Percentiles rank a stretch among this genome's conserved stretches.
These are phyloP conservation scores for Eupithecia subumbrata DNA, from an alignment of 2,888 invertebrate genomes.

Conservation along the genomic window DNA sequence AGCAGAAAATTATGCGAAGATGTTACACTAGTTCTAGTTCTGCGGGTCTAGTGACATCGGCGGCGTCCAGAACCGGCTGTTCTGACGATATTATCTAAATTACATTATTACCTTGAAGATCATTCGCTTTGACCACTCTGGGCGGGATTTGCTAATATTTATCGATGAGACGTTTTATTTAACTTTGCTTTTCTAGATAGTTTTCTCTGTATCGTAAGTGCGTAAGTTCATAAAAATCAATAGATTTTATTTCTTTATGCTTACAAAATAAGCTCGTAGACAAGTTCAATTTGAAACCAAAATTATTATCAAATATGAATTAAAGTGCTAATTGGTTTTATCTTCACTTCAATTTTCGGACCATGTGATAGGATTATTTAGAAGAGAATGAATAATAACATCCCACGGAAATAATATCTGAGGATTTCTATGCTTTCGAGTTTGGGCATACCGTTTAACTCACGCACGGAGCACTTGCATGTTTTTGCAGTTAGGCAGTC, in stretches of 20 bases:
- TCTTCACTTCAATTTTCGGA: not conserved
- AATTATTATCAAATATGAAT: not conserved
- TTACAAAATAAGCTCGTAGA: not conserved
- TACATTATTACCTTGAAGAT: constrained; percentile 70
- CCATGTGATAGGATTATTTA: not conserved
- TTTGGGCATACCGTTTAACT: not conserved
- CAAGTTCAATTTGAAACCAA: not conserved
- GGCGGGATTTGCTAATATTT: constrained; percentile 15
- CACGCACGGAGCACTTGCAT: not conserved
- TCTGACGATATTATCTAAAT: constrained; percentile 63
- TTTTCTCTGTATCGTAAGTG: not conserved
- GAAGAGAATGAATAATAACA: not conserved
- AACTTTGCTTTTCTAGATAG: not conserved
- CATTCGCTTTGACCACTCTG: constrained; percentile 62
- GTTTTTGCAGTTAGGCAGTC: not conserved
- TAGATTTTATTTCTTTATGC: not conserved
- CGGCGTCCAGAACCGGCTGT: constrained; percentile 42
- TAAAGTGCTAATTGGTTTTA: no score
- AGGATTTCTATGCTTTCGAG: not conserved
- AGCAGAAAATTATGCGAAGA: constrained; percentile 39
- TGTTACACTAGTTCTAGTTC: constrained; percentile 41
- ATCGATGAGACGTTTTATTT: not conserved
- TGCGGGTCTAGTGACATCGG: constrained; percentile 44
- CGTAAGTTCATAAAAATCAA: not conserved
- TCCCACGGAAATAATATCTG: not conserved